A percentile compares a stretch with the other conserved stretches of the same genome.
Conservation (phyloP, 2,113 vertebrate genomes). For the Gopherus evgoodei region DNA sequence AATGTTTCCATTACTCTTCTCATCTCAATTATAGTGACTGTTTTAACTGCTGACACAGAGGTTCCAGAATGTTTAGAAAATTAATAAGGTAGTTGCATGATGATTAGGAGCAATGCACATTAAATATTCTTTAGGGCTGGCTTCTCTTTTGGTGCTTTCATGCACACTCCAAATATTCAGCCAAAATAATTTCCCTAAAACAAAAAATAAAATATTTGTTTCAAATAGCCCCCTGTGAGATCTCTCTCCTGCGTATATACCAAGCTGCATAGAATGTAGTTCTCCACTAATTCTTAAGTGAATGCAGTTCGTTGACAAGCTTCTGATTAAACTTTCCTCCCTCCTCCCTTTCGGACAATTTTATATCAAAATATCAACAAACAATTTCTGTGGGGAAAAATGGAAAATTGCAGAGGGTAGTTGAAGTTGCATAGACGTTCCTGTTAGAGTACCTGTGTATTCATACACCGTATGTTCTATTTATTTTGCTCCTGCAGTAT, state of each 20-base stretch:
- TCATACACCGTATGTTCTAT: conserved; percentile 36
- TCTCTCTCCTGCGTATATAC: not conserved
- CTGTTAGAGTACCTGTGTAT: not conserved
- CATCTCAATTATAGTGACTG: not conserved
- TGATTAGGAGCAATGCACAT: not conserved
- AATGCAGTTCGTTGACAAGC: conserved; percentile 56
- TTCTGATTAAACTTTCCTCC: conserved; percentile 69
- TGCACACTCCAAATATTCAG: not conserved
- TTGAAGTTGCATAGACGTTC: conserved; percentile 19
- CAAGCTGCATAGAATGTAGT: not conserved
- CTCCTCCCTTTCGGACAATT: conserved; percentile 51
- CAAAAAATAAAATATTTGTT: not conserved
- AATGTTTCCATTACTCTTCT: not conserved
- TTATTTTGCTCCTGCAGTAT: conserved; percentile 25
- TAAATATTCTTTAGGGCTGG: not conserved
- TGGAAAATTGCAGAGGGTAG: conserved; percentile 42
- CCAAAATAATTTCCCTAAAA: not conserved
- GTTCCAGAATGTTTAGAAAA: not conserved
- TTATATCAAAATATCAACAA: conserved; percentile 74
- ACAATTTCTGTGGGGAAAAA: conserved; percentile 72
- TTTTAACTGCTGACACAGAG: not conserved
- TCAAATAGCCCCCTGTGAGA: not conserved
- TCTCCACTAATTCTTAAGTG: conserved; percentile 54
- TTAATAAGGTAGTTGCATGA: not conserved
- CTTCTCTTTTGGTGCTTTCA: not conserved